Conservation (phyloP, 2,797 vertebrate genomes). For the Diceros bicornis region DNA sequence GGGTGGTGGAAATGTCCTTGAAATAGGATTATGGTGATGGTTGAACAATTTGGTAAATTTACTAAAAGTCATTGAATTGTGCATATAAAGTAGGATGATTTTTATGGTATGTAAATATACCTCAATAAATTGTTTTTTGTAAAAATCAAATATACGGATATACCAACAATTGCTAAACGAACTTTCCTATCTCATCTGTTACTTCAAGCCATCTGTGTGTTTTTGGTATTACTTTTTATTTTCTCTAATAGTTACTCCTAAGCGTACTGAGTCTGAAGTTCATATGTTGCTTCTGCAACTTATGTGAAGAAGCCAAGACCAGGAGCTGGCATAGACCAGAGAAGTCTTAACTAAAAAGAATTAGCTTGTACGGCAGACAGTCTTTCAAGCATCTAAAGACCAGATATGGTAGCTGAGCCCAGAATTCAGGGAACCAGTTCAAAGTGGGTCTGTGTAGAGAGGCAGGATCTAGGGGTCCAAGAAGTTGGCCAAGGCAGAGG, state of each 20-base stretch:
- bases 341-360: background rate
- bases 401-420: background rate
- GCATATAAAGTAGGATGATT: background rate
- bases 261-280: background rate
- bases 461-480: background rate
- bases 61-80: background rate
- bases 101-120: background rate
- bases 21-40: background rate
- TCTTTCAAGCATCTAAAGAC: background rate
- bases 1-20: background rate
- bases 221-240: background rate
- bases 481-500: background rate
- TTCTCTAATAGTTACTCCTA: background rate
- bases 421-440: background rate
- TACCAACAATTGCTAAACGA: background rate
- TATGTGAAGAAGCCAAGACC: background rate
- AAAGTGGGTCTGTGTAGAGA: background rate
- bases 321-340: background rate
- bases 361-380: background rate
- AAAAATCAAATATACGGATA: background rate
- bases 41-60: background rate
- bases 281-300: background rate
- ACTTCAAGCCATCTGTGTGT: background rate
- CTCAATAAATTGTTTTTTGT: background rate
- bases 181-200: background rate